Evolutionary conservation across 2,888 invertebrate species (phyloP), one percentile per base, ranked within the genome.

Genomic region (Sinopyrophorus schimmeli): DNA sequence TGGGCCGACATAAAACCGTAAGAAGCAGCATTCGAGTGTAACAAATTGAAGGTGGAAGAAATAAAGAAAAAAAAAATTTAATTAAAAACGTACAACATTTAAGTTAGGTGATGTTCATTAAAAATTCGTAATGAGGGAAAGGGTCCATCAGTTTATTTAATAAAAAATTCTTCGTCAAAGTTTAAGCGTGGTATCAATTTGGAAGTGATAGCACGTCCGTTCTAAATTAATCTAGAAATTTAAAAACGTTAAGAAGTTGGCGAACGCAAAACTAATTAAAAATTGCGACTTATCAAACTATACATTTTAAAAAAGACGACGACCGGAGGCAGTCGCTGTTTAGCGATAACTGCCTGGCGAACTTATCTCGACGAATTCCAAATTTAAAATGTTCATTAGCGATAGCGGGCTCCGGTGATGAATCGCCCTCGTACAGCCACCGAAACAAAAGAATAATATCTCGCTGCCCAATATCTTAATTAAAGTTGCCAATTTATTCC

Each of bases 401-500:
- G 70, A 69, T 71, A 70, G 49, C 60, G 61, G 59, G 63, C n/a
- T 62, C 63, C 61, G 68, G 65, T 71, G 71, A 71, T 70, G 70
- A 66, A 71, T 71, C 65, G 69, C 65, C 60, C 62, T 59, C 57
- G 60, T 61, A 66, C 67, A 62, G 59, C 63, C n/a, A 63, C 61
- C 66, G 69, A 73, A 71, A 73, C 72, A 73, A 73, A 73, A 72
- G 73, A 72, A 71, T n/a, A n/a, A n/a, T 71, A 70, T 68, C 69
- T 69, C 67, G 64, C 67, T 69, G 72, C 65, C 72, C 72, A 72
- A 73, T 73, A 75, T 75, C 74, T 75, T 75, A 75, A 75, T 75
- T 75, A 75, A 75, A 74, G 65, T 74, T 70, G 71, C 73, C 73
- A 73, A 74, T 75, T 75, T 74, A 72, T 73, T 71, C 69, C 67